Conservation (phyloP, 2,113 vertebrate species). For the Sorex araneus region DNA sequence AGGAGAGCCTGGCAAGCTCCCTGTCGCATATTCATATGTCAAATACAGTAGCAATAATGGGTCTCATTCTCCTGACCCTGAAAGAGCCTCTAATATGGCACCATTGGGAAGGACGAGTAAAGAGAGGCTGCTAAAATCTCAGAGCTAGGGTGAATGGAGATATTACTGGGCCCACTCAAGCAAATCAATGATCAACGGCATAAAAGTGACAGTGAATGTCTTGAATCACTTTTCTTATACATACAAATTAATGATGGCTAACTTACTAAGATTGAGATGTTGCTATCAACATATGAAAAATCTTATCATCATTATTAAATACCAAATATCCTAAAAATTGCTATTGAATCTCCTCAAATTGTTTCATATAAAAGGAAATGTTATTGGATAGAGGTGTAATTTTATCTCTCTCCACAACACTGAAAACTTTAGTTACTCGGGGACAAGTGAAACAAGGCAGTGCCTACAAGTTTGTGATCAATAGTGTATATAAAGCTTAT, state of each 20-base stretch:
- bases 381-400: background rate
- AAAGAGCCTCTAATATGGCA: no score
- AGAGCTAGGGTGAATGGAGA: no score
- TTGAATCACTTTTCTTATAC: background rate
- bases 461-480: background rate
- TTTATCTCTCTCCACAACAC: background rate
- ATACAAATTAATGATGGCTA: constrained; percentile 12
- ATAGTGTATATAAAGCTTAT: constrained; percentile 21
- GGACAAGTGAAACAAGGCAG: background rate
- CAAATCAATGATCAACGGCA: no score
- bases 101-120: no score
- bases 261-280: background rate
- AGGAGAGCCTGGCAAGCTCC: no score
- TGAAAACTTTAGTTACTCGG: background rate
- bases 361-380: background rate
- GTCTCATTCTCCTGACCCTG: no score
- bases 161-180: no score
- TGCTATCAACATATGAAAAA: background rate
- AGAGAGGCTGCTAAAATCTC: no score
- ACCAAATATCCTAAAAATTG: background rate
- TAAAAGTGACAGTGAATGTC: no score
- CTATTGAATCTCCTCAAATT: background rate
- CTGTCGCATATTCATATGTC: no score
- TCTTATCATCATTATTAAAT: background rate
- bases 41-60: no score